A percentile compares a stretch with the other conserved stretches of the same genome.
phyloP scores from a whole-genome alignment of 1,140 invertebrate genomes.

The Philopotamus ludificatus region DNA sequence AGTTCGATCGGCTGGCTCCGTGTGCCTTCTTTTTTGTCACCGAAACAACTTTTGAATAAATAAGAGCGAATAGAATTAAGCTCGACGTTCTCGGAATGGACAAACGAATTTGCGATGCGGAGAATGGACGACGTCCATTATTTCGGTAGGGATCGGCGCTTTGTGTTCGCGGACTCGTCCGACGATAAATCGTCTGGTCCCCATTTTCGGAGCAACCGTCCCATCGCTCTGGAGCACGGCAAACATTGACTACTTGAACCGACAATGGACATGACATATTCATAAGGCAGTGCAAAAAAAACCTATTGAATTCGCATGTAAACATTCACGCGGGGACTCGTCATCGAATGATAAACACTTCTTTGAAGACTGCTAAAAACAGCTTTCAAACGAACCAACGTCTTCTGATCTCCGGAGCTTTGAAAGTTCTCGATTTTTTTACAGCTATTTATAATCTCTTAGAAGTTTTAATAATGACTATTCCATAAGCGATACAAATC shows the following conservation, averaged over 20 bases:
- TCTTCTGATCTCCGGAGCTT: not conserved
- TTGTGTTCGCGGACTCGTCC: not conserved
- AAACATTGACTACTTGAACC: not conserved
- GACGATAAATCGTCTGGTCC: not conserved
- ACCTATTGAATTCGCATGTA: too few relatives aligned
- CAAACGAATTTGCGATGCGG: not conserved
- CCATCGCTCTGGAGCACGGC: too few relatives aligned
- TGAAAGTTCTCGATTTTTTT: not conserved
- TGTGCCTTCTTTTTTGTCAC: not conserved
- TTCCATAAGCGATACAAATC: too few relatives aligned
- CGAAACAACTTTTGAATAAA: not conserved
- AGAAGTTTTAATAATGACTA: too few relatives aligned
- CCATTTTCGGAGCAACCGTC: conserved; percentile 10
- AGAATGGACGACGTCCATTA: not conserved
- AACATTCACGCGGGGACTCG: not conserved
- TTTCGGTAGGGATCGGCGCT: not conserved
- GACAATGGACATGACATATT: conserved; percentile 3
- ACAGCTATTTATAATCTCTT: too few relatives aligned
- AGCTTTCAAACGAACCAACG: not conserved
- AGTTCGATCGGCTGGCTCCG: too few relatives aligned
- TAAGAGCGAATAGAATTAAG: not conserved
- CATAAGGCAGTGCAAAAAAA: too few relatives aligned
- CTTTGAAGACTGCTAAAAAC: not conserved
- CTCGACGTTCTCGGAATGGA: not conserved
- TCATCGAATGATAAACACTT: not conserved